Base-by-base conservation (phyloP, 1,140 invertebrate genomes). In the Conus ventricosus region DNA sequence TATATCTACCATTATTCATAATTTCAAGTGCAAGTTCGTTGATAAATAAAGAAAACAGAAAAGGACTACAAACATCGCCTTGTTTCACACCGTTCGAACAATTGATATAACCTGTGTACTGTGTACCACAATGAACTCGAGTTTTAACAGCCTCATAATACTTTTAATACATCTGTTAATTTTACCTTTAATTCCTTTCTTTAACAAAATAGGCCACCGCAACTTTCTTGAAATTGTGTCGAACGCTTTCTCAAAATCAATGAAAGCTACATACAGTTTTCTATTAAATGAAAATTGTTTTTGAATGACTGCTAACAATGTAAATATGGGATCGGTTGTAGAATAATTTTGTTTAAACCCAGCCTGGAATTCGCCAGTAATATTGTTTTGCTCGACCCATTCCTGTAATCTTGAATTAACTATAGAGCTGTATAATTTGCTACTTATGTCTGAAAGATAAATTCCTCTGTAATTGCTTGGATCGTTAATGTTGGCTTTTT, bases 211-310 rank as follows among this genome's bases (percentile, higher is more conserved):
- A 10, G 67, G n/a, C 67, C 17, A 25, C 5, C 7, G 6, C 20
- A 71, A 20, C 6, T 71, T 23, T 23, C 15, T 71, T 5, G 17
- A 17, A n/a, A n/a, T n/a, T n/a, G n/a, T n/a, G n/a, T n/a, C n/a
- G n/a, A n/a, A n/a, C n/a, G n/a, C n/a, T n/a, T 71, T 71, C n/a
- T 71, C 67, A 71, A 71, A 71, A 71, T 71, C 67, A 71, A 71
- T 25, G 20, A 71, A 71, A 25, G n/a, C 67, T 6, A 71, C 67
- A 25, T 57, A 57, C 13, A 57, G 13, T 57, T 57, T 57, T 13
- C 55, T 57, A 25, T 71, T 71, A 23, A 71, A 71, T 6, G 67
- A 71, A 17, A 71, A 25, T 20, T 71, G 17, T 71, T 71, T 71
- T 20, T 25, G 67, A 23, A 71, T 25, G 5, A 71, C 20, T 23